phyloP scores from a whole-genome alignment of 2,113 vertebrate genomes.

The Helogale parvula region DNA sequence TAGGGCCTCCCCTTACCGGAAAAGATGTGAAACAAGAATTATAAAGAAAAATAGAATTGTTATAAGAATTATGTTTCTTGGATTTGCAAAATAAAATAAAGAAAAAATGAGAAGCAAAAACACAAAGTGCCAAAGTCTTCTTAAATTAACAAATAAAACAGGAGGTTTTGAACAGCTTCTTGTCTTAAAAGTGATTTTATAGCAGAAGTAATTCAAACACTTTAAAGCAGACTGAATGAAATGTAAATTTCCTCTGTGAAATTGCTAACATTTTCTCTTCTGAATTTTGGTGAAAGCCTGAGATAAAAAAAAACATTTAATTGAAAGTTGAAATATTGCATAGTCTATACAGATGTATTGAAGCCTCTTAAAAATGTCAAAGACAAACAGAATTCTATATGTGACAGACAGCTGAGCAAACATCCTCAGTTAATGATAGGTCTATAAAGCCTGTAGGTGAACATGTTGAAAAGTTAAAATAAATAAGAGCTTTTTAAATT shows the following conservation, averaged over 20 bases:
- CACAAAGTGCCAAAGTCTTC: constrained; percentile 3
- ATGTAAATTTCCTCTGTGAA: constrained; percentile 19
- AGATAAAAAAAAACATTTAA: constrained; percentile 35
- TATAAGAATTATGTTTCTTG: not conserved
- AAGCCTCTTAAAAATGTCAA: constrained; percentile 13
- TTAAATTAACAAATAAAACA: not conserved
- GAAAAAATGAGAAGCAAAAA: constrained; percentile 36
- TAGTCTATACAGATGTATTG: not conserved
- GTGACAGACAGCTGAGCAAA: not conserved
- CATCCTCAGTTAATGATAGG: not conserved
- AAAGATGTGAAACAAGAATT: constrained; percentile 58
- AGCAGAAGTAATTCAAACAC: constrained; percentile 12
- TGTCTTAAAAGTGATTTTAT: constrained; percentile 42
- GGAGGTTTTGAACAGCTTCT: not conserved
- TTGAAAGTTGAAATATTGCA: constrained; percentile 29
- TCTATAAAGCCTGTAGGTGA: not conserved
- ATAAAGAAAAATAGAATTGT: constrained; percentile 66
- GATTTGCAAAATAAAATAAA: not conserved
- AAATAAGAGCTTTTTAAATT: not conserved
- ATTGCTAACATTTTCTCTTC: not conserved
- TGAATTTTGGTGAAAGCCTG: not conserved
- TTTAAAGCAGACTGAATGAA: constrained; percentile 33
- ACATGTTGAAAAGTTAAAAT: not conserved
- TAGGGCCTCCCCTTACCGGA: constrained; percentile 63
- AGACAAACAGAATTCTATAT: not conserved